Evolutionary conservation across 2,797 vertebrate species (phyloP).

Genomic region (Spinus olivaceus): DNA sequence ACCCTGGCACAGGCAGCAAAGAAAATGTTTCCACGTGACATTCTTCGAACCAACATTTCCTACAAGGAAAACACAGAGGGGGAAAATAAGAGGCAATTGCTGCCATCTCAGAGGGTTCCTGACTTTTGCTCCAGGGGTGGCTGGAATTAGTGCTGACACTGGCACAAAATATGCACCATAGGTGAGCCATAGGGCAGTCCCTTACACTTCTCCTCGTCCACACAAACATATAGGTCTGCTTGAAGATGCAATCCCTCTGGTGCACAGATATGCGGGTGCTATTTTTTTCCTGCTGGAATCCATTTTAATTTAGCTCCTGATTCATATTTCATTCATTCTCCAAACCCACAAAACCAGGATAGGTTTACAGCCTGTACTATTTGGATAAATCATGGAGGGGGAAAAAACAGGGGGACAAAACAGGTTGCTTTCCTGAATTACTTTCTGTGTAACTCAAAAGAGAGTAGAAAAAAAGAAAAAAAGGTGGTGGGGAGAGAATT

Average conservation of each 20-base stretch:
- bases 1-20: constrained; percentile 72
- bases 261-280: constrained; percentile 81
- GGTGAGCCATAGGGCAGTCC: constrained; percentile 23
- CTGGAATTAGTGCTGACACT: constrained; percentile 57
- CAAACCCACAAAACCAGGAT: constrained; percentile 85
- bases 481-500: not conserved
- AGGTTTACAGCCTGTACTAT: constrained; percentile 80
- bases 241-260: constrained; percentile 76
- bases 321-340: constrained; percentile 87
- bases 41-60: constrained; percentile 69
- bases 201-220: not conserved
- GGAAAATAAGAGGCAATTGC: not conserved
- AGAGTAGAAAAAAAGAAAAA: not conserved
- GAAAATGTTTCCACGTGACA: constrained; percentile 74
- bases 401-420: not conserved
- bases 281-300: constrained; percentile 87
- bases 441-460: not conserved
- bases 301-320: constrained; percentile 93
- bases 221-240: not conserved
- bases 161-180: constrained; percentile 57
- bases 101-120: not conserved
- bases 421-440: constrained; percentile 21
- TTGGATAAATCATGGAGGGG: constrained; percentile 50
- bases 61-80: constrained; percentile 47
- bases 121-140: constrained; percentile 7